A percentile compares a stretch with the other conserved stretches of the same genome.
Evolutionary conservation across 2,797 vertebrate species (phyloP).

Genomic region (Pachyuromys duprasi): DNA sequence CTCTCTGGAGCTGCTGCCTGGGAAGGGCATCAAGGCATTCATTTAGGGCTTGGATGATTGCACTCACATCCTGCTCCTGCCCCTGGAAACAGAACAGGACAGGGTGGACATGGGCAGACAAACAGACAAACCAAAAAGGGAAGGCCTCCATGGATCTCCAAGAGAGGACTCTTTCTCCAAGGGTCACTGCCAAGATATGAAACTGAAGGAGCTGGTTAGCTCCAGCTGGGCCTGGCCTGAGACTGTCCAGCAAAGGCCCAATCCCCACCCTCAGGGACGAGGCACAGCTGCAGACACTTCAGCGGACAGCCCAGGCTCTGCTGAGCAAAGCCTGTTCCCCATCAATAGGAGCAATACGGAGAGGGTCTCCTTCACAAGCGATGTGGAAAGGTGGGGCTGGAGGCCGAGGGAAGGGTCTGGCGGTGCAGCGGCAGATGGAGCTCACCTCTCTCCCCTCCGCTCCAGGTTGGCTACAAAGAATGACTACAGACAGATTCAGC

Average conservation of each 20-base stretch:
- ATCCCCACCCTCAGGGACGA: background rate
- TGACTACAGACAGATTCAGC: background rate
- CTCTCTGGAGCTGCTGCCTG: conserved; percentile 88
- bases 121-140: accelerated
- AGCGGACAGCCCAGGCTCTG: background rate
- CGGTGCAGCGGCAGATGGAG: background rate
- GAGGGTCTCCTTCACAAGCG: background rate
- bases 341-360: background rate
- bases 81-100: conserved; percentile 87
- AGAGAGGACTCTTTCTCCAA: background rate
- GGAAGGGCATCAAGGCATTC: conserved; percentile 92
- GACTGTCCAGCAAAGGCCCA: background rate
- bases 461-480: background rate
- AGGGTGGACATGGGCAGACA: background rate
- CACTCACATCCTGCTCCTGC: conserved; percentile 92
- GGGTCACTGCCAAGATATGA: background rate
- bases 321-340: background rate
- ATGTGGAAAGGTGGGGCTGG: background rate
- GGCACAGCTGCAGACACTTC: background rate
- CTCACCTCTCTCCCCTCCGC: background rate
- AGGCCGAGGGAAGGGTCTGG: background rate
- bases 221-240: background rate
- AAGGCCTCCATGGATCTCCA: background rate
- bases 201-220: background rate
- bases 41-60: conserved; percentile 91